Conservation (phyloP, 2,888 invertebrate species). For the Aspidiotus rigidus region DNA sequence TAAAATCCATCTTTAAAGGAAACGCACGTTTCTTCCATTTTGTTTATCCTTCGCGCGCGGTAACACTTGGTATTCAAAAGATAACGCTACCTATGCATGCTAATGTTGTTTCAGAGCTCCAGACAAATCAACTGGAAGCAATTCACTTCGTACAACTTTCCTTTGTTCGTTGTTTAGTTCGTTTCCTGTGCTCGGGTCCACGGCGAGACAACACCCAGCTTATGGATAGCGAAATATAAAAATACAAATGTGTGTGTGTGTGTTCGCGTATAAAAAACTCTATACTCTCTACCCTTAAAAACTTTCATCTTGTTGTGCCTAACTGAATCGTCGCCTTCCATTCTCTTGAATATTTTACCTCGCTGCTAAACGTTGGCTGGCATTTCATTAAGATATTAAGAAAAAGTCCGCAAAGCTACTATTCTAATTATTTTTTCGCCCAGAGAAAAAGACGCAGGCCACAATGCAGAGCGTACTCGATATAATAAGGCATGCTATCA, state of each 20-base stretch:
- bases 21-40: conserved; percentile 32
- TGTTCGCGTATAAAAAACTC: conserved; percentile 12
- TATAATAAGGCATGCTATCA: background rate
- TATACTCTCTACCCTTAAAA: conserved; percentile 5
- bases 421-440: conserved; percentile 25
- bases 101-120: conserved; percentile 16
- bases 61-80: conserved; percentile 32
- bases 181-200: background rate
- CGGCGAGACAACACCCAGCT: conserved; percentile 8
- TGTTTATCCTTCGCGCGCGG: conserved; percentile 19
- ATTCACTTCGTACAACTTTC: background rate
- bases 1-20: conserved; percentile 31
- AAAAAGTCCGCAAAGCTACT: conserved; percentile 19
- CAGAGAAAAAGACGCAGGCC: background rate
- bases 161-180: too few relatives aligned
- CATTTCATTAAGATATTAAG: conserved; percentile 21
- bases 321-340: background rate
- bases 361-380: conserved; percentile 14
- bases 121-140: conserved; percentile 22
- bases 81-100: conserved; percentile 32
- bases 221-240: conserved; percentile 12
- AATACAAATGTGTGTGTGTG: too few relatives aligned
- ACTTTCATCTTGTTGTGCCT: conserved; percentile 25
- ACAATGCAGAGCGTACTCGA: background rate
- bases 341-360: conserved; percentile 28